Evolutionary conservation across 2,113 vertebrate species (phyloP), one percentile per base, ranked within the genome.

Genomic region (Nestor notabilis): DNA sequence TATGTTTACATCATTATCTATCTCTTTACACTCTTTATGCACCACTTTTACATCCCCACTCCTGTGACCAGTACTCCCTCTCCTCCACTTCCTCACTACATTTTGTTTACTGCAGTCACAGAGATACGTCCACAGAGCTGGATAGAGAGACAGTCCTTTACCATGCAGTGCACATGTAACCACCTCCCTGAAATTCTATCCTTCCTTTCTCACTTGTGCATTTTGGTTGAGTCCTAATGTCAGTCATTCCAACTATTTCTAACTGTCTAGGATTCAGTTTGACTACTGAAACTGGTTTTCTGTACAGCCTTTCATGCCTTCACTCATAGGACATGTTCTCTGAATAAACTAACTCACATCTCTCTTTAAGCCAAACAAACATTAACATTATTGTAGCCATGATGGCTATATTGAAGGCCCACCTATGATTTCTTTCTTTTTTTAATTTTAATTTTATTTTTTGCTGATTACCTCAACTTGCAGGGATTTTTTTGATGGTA

Each of bases 241-340:
- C 37, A 19, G 21, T 61, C 13, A 3, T 35, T 80, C 5, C 50
- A 14, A n/a, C 0, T 10, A 11, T 13, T 10, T 19, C 16, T 28
- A 29, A 14, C 5, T 31, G 20, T 83, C 15, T 35, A 37, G 31
- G 10, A 15, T 17, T 61, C 19, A 1, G 0, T 61, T 69, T 56
- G 17, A 27, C 17, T 29, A 44, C 9, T 43, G 24, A 64, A 64
- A 72, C 10, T 35, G 18, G 6, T 79, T 70, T 70, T 76, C 37
- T 71, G 24, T 0, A 0, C 15, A 44, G 28, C 13, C 16, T 86
- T 55, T 89, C 47, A 10, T 17, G 19, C 1, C 4, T 64, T 19
- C 44, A 3, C 4, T 0, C 5, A 5, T 2, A 28, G 18, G 13
- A 39, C 2, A 5, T 1, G 2, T 37, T 50, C 35, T 58, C 37